Evolutionary conservation across 2,888 invertebrate species (phyloP).

Genomic region (Harpagoxenus sublaevis): DNA sequence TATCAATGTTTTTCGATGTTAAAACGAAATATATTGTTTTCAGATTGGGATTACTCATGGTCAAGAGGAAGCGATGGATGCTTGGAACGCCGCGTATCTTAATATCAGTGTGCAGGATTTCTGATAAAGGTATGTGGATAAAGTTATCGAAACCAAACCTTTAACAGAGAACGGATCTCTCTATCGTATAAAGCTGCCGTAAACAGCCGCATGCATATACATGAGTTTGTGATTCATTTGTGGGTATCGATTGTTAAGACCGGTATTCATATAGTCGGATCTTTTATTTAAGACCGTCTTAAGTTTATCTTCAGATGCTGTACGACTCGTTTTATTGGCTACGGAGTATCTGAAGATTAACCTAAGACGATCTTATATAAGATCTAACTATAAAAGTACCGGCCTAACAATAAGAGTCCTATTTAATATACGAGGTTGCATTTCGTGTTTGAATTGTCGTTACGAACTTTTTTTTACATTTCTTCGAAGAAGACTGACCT

Average conservation of each 20-base stretch:
- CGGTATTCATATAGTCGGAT: too few relatives aligned
- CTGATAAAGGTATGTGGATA: slow-evolving; percentile 20
- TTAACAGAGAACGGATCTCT: slow-evolving; percentile 1
- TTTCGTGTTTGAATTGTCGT: neutral
- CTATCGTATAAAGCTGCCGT: neutral
- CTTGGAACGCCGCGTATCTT: neutral
- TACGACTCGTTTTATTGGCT: too few relatives aligned
- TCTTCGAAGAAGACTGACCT: neutral
- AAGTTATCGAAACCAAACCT: slow-evolving; percentile 12
- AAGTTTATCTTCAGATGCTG: too few relatives aligned
- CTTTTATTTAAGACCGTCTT: too few relatives aligned
- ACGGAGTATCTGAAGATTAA: too few relatives aligned
- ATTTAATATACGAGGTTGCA: neutral
- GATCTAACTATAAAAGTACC: too few relatives aligned
- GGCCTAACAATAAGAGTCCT: too few relatives aligned
- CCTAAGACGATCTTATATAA: too few relatives aligned
- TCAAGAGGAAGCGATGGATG: neutral
- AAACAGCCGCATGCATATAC: slow-evolving; percentile 13
- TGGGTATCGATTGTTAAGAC: neutral
- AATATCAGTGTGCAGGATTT: slow-evolving; percentile 11
- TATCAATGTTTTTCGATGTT: neutral
- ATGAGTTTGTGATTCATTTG: slow-evolving; percentile 9
- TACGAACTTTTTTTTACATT: neutral
- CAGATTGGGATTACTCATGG: neutral
- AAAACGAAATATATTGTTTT: slow-evolving; percentile 4